Percentiles rank a stretch among this genome's conserved stretches.
phyloP scores from a whole-genome alignment of 2,797 vertebrate species.

The Epinephelus awoara region DNA sequence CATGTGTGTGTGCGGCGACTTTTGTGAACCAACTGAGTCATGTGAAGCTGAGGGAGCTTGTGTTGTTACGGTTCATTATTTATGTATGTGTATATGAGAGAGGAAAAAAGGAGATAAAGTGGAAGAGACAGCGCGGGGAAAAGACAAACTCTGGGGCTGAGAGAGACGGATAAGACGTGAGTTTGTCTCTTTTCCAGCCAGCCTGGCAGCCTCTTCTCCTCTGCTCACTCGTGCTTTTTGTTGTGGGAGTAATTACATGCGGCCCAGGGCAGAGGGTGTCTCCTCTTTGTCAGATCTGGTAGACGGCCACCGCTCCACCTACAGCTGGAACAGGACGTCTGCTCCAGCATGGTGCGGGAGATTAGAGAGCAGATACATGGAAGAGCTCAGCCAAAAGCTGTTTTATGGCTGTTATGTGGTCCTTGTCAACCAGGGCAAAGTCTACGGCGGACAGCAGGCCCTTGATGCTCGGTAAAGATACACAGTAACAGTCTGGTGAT shows the following conservation, averaged over 20 bases:
- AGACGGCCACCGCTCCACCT: constrained; percentile 57
- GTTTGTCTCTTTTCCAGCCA: constrained; percentile 17
- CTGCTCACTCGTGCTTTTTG: constrained; percentile 47
- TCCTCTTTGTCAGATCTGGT: constrained; percentile 71
- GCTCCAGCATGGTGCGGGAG: constrained; percentile 26
- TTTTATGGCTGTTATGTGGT: background rate
- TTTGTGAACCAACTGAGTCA: constrained; percentile 34
- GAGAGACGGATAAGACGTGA: constrained; percentile 16
- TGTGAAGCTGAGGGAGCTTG: constrained; percentile 23
- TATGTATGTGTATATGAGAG: constrained; percentile 6
- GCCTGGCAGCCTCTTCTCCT: constrained; percentile 49
- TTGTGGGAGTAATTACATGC: constrained; percentile 71
- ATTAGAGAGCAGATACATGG: constrained; percentile 28
- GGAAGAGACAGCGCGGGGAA: background rate
- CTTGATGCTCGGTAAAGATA: background rate
- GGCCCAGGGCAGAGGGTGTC: constrained; percentile 58
- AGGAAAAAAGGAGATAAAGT: constrained; percentile 14
- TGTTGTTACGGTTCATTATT: constrained; percentile 46
- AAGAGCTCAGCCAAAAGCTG: constrained; percentile 15
- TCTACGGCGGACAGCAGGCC: background rate
- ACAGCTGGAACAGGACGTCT: constrained; percentile 47
- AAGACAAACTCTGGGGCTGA: constrained; percentile 20
- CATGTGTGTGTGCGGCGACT: constrained; percentile 10
- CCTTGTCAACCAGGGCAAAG: background rate
- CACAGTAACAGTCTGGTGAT: background rate